Evolutionary conservation across 2,888 invertebrate genomes (phyloP), one percentile per base, ranked within the genome.

Genomic region (Drosophila anomalipes): DNA sequence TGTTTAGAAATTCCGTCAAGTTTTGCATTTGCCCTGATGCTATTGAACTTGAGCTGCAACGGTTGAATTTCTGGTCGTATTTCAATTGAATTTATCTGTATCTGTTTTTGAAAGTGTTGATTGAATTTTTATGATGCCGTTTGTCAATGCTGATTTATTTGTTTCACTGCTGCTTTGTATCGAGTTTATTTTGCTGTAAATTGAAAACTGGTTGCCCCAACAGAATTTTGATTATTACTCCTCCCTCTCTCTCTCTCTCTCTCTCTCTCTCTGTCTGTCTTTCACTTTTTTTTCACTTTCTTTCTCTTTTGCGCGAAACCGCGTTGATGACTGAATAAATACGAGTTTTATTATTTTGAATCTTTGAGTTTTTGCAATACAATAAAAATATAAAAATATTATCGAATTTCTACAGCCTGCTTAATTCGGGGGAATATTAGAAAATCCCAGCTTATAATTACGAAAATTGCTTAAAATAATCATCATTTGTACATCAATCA

Each of bases 91-190:
- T 47, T 26, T 9, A 26, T 60, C 33, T 64, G 22, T 39, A 41
- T 32, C 5, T 56, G 12, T 54, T 62, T 51, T 22, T 32, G 44
- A 58, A 51, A 53, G 49, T 22, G 58, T 60, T 73, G 70, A 41
- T 82, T 70, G 65, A 62, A 56, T 81, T 72, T 86, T 81, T 78
- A 81, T 83, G 80, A 74, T 66, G 86, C 51, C 71, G 70, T 75
- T 80, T 70, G 75, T 70, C 78, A 86, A 86, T 86, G 78, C 52
- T 78, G 83, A 84, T 86, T 89, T 83, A 88, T 84, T 72, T 67
- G 33, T 39, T 57, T 56, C 65, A 66, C 51, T 41, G 57, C 35
- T 35, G 51, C 58, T 37, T 61, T 44, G 44, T 41, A 61, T 65
- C 61, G 41, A n/a, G 30, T 47, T 39, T 39, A 54, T 16, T 39